Evolutionary conservation across 2,888 invertebrate species (phyloP), one percentile per base, ranked within the genome.

Genomic region (Asteroscopus sphinx): DNA sequence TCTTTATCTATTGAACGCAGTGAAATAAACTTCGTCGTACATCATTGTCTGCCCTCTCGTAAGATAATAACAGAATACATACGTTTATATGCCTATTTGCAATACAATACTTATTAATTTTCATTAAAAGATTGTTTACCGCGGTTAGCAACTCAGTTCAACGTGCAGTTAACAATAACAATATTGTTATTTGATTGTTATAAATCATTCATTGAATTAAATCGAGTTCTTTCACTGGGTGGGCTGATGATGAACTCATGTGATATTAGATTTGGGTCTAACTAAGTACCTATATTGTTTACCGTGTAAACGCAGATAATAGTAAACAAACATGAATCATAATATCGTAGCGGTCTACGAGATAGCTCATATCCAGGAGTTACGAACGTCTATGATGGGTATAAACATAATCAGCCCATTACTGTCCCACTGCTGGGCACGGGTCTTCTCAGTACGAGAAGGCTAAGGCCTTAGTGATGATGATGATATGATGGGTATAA

Each of bases 41-140:
- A 79, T 76, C 74, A 77, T 73, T 86, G 81, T 85, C 86, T 87
- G 85, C 77, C 80, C 80, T 83, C 83, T 73, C 71, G 51, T 74
- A 68, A 80, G 90, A 90, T 91, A 90, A 85, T 81, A 70, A 57
- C 65, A 76, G 76, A 81, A 81, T 83, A 82, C 77, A 79, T 83
- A 82, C 77, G 79, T 77, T 59, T 64, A 73, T 68, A 73, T 72
- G 63, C 70, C 69, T 79, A 77, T 78, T 79, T 79, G 64, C 67
- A 77, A 64, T 64, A 78, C 72, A 69, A 71, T 73, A n/a, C n/a
- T n/a, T n/a, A 78, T 76, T 68, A 75, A 73, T 76, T 77, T 77
- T 73, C 56, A 77, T 63, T 68, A 64, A 68, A 66, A 64, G 44
- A 76, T 74, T 75, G 70, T 79, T 77, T 68, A 69, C 69, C 51